Base-by-base conservation (phyloP, 1,140 invertebrate genomes). In the Temnothorax longispinosus region DNA sequence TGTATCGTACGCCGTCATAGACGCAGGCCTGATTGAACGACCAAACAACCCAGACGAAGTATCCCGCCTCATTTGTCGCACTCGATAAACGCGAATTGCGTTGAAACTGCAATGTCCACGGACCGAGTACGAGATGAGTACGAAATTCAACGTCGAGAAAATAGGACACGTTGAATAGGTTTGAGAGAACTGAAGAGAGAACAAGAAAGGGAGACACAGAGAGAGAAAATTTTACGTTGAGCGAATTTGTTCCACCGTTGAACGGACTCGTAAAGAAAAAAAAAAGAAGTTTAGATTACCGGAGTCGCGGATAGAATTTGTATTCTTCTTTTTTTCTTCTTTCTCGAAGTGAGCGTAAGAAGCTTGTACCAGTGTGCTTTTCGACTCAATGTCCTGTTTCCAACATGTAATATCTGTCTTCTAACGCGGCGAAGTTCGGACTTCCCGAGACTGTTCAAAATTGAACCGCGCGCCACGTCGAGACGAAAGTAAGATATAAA, bases 51-150 rank as follows among this genome's bases (percentile, higher is more conserved):
- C 65, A 74, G 65, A 88, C 88, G 15, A 89, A 87, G 72, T 60
- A 74, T 84, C 80, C 69, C 81, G 56, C 47, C 32, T 78, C 75
- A 81, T 72, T 71, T 60, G 81, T 72, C 71, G 82, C 87, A 89
- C 87, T 90, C 89, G 85, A 90, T 89, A 89, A 89, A 90, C 89
- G 89, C 32, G 85, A 89, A 89, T 87, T 67, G 88, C 85, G 77
- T 72, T 41, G 88, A 74, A 89, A 87, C 89, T 71, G 71, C 72
- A 65, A 64, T 41, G 69, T 60, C 77, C 76, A 82, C 72, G 88
- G 71, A 89, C 88, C 85, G 85, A 74, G 88, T 67, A 67, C n/a
- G 21, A 69, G 69, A 75, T 76, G 85, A 87, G 71, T 72, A 69
- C 65, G 88, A 71, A 72, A 90, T 89, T 87, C 81, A 80, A 52